These are phyloP conservation scores for Limnephilus rhombicus DNA, from an alignment of 2,888 invertebrate genomes.

Conservation along the genomic window DNA sequence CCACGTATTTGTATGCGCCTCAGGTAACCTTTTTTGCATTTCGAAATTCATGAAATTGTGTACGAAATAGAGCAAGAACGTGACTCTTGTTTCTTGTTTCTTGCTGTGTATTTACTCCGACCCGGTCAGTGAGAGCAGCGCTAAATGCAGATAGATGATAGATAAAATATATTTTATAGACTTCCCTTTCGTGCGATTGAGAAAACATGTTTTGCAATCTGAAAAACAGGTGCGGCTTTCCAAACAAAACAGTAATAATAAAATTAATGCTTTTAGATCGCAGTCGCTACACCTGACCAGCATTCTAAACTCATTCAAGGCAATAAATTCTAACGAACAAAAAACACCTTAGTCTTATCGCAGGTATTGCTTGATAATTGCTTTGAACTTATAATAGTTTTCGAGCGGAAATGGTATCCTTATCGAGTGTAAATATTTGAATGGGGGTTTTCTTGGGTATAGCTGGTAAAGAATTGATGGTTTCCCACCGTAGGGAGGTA, in stretches of 20 bases:
- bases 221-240: neutral
- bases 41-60: constrained; percentile 25
- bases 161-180: neutral
- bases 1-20: constrained; percentile 19
- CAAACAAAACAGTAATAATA: neutral
- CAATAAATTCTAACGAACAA: neutral
- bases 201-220: neutral
- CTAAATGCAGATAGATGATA: neutral
- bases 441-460: constrained; percentile 1
- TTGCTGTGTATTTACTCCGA: constrained; percentile 11
- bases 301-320: neutral
- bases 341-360: neutral
- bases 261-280: neutral
- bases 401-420: constrained; percentile 12
- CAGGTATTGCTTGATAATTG: neutral
- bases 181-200: neutral
- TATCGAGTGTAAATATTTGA: constrained; percentile 4
- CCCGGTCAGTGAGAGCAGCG: neutral
- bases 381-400: neutral
- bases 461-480: neutral
- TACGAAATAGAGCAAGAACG: constrained; percentile 35
- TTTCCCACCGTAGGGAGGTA: constrained; percentile 1
- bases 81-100: constrained; percentile 7
- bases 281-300: neutral
- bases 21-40: constrained; percentile 37